Evolutionary conservation across 2,797 vertebrate genomes (phyloP), one percentile per base, ranked within the genome.

Genomic region (Psittacula echo): DNA sequence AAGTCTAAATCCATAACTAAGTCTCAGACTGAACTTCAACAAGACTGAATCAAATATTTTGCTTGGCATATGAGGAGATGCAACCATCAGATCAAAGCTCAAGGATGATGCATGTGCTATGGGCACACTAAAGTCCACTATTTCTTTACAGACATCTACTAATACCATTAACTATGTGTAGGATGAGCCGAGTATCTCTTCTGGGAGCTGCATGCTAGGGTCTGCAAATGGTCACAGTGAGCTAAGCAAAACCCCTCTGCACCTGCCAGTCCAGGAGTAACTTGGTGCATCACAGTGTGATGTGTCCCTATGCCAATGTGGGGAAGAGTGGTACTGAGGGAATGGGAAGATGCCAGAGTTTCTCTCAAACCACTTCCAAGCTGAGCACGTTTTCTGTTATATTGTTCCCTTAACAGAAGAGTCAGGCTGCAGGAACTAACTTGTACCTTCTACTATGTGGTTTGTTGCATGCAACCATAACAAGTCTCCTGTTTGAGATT

Each of bases 201-300:
- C 32, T 70, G 79, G 62, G 62, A 76, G 42, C 22, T 61, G 17
- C 22, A 21, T 30, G 22, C 45, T 51, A 23, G 60, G 21, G 50
- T 58, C 60, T 87, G n/a, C n/a, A 80, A 64, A 50, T 37, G 20
- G 48, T 29, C 20, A 12, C 0, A 2, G 32, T 48, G 74, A 90
- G n/a, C 44, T 61, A 29, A 87, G 23, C 7, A 87, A 92, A 95
- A 62, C 14, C 10, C 5, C 29, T 34, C 44, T 19, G 30, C 32
- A 42, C 18, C 24, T 53, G 13, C 29, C 45, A 37, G 19, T 8
- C 54, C 62, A 10, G 42, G 50, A 76, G 42, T 3, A 72, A 50
- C 32, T 16, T 8, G 4, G 7, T 29, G 32, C 8, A 2, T 20
- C 51, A 5, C 21, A 37, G 37, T 0, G 0, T 6, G 18, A 7